Conservation (phyloP, 2,888 invertebrate genomes). For the Lymantria dispar region DNA sequence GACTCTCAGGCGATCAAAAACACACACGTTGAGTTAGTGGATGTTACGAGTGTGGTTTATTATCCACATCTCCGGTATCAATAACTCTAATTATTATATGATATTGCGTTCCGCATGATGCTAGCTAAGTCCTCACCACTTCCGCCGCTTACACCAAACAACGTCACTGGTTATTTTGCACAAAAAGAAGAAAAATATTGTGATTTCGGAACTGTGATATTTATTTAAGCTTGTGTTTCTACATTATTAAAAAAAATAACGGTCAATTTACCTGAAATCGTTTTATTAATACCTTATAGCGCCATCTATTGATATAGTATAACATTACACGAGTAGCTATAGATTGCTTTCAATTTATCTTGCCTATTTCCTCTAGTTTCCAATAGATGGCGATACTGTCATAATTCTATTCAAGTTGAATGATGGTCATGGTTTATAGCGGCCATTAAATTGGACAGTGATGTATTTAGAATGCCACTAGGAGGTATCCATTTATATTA, state of each 20-base stretch:
- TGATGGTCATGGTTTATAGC: too few species aligned
- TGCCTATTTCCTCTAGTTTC: background rate
- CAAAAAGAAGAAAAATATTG: background rate
- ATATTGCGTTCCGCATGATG: too few species aligned
- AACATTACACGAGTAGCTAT: background rate
- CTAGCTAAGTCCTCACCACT: too few species aligned
- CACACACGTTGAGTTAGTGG: too few species aligned
- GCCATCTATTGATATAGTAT: slow-evolving; percentile 11
- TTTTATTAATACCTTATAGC: slow-evolving; percentile 2
- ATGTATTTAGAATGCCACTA: too few species aligned
- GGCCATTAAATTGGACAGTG: too few species aligned
- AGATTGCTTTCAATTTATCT: background rate
- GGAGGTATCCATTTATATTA: background rate
- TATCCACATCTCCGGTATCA: too few species aligned
- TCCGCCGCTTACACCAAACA: too few species aligned
- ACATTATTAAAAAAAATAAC: slow-evolving; percentile 17
- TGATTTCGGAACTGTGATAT: slow-evolving; percentile 42
- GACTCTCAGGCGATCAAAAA: too few species aligned
- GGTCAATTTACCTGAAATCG: background rate
- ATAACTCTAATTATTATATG: too few species aligned
- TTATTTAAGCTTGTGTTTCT: slow-evolving; percentile 30
- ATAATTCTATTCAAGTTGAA: background rate
- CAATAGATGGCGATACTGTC: slow-evolving; percentile 9
- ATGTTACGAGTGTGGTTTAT: too few species aligned
- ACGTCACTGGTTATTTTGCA: background rate